Conservation (phyloP, 2,888 invertebrate species). For the Clunio marinus region DNA sequence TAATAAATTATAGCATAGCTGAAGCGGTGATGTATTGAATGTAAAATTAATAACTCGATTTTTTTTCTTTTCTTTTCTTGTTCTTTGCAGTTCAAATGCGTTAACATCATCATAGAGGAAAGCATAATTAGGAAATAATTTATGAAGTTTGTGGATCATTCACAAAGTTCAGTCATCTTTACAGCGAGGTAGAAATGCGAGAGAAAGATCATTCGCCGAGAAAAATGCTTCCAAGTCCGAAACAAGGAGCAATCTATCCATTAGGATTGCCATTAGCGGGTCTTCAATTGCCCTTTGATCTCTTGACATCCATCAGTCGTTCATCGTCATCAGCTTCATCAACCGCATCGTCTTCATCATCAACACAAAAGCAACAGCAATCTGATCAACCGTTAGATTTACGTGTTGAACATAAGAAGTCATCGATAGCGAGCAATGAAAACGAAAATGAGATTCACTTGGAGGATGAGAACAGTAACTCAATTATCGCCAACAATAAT, state of each 20-base stretch:
- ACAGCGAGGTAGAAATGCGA: no score
- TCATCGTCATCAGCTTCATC: conserved; percentile 46
- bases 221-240: conserved; percentile 75
- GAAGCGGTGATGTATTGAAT: neutral
- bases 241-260: conserved; percentile 70
- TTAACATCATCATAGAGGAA: neutral
- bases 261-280: conserved; percentile 55
- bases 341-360: conserved; percentile 46
- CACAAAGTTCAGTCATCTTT: conserved; percentile 4
- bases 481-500: conserved; percentile 54
- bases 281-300: conserved; percentile 64
- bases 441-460: conserved; percentile 53
- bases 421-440: conserved; percentile 51
- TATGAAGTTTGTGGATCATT: conserved; percentile 16
- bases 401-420: conserved; percentile 78
- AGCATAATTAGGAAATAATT: neutral
- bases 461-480: conserved; percentile 83
- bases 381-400: conserved; percentile 82
- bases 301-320: conserved; percentile 52
- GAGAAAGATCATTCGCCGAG: conserved; percentile 89
- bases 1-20: neutral
- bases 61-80: conserved; percentile 4
- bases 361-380: conserved; percentile 58
- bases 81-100: conserved; percentile 1
- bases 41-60: neutral